A percentile compares a stretch with the other conserved stretches of the same genome.
These are phyloP conservation scores for Noctilio leporinus DNA, from an alignment of 2,113 vertebrate genomes.

Conservation along the genomic window DNA sequence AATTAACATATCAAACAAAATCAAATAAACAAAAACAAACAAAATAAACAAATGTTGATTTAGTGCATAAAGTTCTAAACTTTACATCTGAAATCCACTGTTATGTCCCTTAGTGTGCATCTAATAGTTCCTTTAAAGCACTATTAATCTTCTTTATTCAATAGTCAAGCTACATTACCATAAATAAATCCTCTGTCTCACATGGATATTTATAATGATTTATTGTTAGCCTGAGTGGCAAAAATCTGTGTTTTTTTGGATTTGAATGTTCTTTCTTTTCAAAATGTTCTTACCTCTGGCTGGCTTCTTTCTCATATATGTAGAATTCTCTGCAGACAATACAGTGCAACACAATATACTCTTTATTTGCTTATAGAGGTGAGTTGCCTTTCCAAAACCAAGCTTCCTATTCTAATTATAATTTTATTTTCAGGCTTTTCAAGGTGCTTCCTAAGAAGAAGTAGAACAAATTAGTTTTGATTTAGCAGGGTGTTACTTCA, in stretches of 20 bases:
- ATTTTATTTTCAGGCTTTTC: slow-evolving; percentile 76
- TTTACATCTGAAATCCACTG: not conserved
- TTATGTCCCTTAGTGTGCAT: not conserved
- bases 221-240: slow-evolving; percentile 3
- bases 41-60: slow-evolving; percentile 8
- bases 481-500: slow-evolving; percentile 70
- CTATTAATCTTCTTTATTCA: slow-evolving; percentile 34
- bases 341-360: slow-evolving; percentile 11
- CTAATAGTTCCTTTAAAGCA: slow-evolving; percentile 38
- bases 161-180: not conserved
- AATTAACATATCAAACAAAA: not conserved
- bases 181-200: slow-evolving; percentile 11
- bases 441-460: slow-evolving; percentile 72
- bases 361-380: slow-evolving; percentile 62
- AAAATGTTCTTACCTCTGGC: slow-evolving; percentile 51
- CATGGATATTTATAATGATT: slow-evolving; percentile 46
- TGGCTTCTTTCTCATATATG: slow-evolving; percentile 50
- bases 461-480: slow-evolving; percentile 74
- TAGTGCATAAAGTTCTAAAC: not conserved
- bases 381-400: slow-evolving; percentile 71
- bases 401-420: slow-evolving; percentile 75
- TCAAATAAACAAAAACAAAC: not conserved
- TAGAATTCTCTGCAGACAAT: slow-evolving; percentile 52
- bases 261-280: slow-evolving; percentile 49
- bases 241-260: slow-evolving; percentile 59